Percentiles rank a stretch among this genome's conserved stretches.
Conservation (phyloP, 2,113 vertebrate species). For the Guaruba guarouba region DNA sequence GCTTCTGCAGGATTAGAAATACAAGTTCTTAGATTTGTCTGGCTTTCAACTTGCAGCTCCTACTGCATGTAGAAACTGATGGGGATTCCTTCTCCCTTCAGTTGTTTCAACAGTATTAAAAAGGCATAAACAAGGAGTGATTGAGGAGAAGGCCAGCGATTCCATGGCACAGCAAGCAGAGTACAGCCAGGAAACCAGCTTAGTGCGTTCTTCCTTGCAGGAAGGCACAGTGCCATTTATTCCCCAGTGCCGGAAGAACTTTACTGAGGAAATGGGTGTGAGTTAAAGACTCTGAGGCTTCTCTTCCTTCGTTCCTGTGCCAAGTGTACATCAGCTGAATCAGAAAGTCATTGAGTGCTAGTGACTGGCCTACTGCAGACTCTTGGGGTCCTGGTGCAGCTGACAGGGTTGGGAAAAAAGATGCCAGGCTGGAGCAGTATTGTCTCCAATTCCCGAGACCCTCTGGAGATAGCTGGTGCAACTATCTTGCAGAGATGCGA, state of each 20-base stretch:
- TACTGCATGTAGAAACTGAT: neutral
- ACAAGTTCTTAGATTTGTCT: neutral
- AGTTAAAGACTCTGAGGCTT: neutral
- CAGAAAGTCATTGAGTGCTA: neutral
- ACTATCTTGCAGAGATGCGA: neutral
- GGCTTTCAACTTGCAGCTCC: neutral
- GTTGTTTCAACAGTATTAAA: neutral
- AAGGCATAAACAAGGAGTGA: neutral
- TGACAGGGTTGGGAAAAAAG: neutral
- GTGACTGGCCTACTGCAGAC: fast-evolving
- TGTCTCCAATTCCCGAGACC: neutral
- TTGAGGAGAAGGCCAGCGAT: neutral
- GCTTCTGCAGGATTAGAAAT: neutral
- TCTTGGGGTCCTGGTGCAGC: neutral
- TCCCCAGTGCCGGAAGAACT: neutral
- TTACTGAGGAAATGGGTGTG: neutral
- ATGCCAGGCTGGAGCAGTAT: neutral
- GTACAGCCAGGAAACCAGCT: neutral
- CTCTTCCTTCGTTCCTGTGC: neutral
- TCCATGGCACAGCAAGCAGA: neutral
- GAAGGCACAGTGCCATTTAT: neutral
- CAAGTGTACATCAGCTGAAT: neutral
- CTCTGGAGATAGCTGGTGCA: neutral
- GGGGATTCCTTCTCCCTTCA: neutral
- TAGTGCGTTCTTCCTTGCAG: neutral